Percentiles rank a stretch among this genome's conserved stretches.
Conservation (phyloP, 2,797 vertebrate species). For the Molossus molossus region DNA sequence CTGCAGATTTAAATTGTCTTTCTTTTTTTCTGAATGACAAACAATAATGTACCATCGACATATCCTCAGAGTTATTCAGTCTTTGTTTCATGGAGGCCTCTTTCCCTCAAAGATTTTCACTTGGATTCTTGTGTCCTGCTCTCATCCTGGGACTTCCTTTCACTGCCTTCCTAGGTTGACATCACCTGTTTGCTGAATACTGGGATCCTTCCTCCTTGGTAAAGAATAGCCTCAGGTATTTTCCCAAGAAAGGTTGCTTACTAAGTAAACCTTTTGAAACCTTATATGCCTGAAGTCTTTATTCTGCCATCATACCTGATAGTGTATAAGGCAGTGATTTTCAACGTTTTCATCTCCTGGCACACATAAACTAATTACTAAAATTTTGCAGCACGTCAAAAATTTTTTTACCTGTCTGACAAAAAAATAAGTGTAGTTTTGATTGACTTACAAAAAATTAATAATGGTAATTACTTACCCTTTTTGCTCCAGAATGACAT, state of each 20-base stretch:
- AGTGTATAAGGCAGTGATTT: background rate
- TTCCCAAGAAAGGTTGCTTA: slow-evolving; percentile 22
- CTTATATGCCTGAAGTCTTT: background rate
- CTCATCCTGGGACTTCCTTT: background rate
- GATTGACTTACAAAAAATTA: background rate
- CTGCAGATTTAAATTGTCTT: background rate
- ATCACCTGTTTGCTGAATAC: background rate
- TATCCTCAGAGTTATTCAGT: slow-evolving; percentile 25
- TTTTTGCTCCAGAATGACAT: background rate
- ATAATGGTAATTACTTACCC: background rate
- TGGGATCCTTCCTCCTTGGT: background rate
- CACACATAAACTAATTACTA: background rate
- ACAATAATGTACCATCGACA: background rate
- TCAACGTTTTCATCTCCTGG: background rate
- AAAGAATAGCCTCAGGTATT: background rate
- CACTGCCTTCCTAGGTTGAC: background rate
- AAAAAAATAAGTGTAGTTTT: background rate
- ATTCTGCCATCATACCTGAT: slow-evolving; percentile 5
- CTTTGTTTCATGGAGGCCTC: background rate
- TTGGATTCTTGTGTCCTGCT: background rate
- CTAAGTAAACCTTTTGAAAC: slow-evolving; percentile 21
- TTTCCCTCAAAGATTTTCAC: background rate
- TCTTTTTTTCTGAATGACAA: slow-evolving; percentile 21
- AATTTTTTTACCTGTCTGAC: background rate
- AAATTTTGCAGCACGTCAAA: background rate